Base-by-base conservation (phyloP, 2,888 invertebrate species). In the Pegoplata infirma region DNA sequence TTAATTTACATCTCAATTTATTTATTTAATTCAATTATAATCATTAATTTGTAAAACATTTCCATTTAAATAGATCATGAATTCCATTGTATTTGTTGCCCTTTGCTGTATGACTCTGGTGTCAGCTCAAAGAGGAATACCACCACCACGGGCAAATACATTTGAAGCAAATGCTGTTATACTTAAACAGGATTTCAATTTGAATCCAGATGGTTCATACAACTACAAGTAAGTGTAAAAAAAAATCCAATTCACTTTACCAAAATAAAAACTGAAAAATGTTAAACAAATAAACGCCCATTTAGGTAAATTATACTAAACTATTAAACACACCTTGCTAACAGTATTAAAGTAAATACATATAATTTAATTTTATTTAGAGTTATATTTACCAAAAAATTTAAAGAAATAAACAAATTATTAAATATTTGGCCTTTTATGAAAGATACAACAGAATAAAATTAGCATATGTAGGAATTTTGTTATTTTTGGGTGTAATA, bases 181-280 rank as follows among this genome's bases (percentile, higher is more conserved):
- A 82, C 82, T 91, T 61, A 90, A 90, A 83, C 90, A 90, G 80
- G 88, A 87, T 80, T 91, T 90, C 74, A 91, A 91, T 82, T 86
- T 90, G 63, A 91, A 90, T 84, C 90, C 90, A 74, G 90, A 90
- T 83, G 91, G 91, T 77, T 91, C 91, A 58, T 91, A 91, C 83
- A 88, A 88, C 56, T 91, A 91, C 86, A 90, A 90, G 91, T 91
- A 80, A 88, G 89, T 88, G 51, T 10, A 55, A 5, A 25, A 64
- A 40, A 23, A 8, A 36, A 64, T n/a, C n/a, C n/a, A n/a, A n/a
- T 10, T 16, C 23, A 7, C n/a, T 53, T 23, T 19, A 5, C 5
- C 28, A 19, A 46, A 59, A n/a, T n/a, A 53, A 58, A 12, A 40
- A 56, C 16, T 2, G 17, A 56, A 40, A 16, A 40, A 23, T 25